Evolutionary conservation across 2,113 vertebrate genomes (phyloP).

Genomic region (Corapipo altera): DNA sequence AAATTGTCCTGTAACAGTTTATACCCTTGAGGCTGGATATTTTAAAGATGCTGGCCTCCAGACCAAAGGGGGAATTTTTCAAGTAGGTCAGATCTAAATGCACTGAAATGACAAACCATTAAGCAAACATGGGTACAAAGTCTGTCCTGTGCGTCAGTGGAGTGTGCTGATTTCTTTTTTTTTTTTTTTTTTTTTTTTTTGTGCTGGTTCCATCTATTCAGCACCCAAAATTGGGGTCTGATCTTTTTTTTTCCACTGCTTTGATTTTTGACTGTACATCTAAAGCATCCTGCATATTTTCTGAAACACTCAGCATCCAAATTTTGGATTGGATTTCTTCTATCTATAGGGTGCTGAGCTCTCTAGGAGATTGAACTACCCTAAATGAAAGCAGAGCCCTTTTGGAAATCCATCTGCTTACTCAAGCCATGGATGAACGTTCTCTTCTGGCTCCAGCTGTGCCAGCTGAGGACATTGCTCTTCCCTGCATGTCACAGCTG

Average conservation of each 20-base stretch:
- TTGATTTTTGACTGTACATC: not conserved
- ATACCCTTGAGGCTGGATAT: not conserved
- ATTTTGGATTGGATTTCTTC: not conserved
- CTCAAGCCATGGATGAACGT: not conserved
- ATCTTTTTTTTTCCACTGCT: not conserved
- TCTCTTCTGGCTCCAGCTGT: conserved; percentile 42
- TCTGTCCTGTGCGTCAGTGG: not conserved
- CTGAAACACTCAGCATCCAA: not conserved
- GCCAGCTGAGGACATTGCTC: conserved; percentile 5
- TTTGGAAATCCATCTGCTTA: conserved; percentile 47
- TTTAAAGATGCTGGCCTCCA: not conserved
- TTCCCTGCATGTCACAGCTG: not conserved
- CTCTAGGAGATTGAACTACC: not conserved
- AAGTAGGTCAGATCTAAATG: not conserved
- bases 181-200: too few species aligned
- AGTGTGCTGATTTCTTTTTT: not conserved
- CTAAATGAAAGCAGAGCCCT: conserved; percentile 37
- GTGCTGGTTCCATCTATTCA: not conserved
- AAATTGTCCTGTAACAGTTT: not conserved
- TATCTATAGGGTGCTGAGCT: not conserved
- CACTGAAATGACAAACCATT: not conserved
- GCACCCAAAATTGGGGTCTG: not conserved
- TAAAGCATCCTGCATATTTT: not conserved
- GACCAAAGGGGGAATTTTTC: not conserved
- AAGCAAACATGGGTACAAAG: not conserved